Conservation (phyloP, 1,140 invertebrate genomes). For the Ceratina calcarata region DNA sequence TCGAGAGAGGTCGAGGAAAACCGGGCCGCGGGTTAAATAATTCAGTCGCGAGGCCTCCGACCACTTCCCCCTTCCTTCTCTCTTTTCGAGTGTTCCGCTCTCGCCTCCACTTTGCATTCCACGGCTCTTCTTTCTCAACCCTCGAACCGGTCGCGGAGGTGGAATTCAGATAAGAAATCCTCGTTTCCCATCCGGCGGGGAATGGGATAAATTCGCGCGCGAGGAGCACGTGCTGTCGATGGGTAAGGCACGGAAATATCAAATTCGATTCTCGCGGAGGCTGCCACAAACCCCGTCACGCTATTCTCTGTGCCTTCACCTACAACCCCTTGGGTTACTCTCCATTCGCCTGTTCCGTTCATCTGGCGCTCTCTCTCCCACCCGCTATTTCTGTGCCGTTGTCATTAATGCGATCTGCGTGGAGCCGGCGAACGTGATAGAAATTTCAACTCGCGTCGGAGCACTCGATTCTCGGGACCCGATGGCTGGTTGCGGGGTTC, state of each 20-base stretch:
- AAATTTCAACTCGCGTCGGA: conserved; percentile 33
- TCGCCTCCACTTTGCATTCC: conserved; percentile 58
- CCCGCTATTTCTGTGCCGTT: not conserved
- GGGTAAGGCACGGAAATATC: conserved; percentile 65
- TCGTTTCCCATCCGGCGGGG: conserved; percentile 31
- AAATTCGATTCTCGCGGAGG: conserved; percentile 64
- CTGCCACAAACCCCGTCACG: not conserved
- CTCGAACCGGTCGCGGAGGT: too few species aligned
- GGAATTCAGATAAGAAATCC: conserved; percentile 61
- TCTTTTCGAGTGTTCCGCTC: conserved; percentile 9
- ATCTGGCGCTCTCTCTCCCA: not conserved
- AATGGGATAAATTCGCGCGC: conserved; percentile 59
- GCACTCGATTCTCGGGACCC: not conserved
- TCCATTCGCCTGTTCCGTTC: not conserved
- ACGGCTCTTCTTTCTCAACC: conserved; percentile 2
- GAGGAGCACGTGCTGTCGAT: conserved; percentile 61
- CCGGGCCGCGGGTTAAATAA: conserved; percentile 66
- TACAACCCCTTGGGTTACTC: conserved; percentile 10
- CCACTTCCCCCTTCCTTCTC: conserved; percentile 45
- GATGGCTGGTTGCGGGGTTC: not conserved
- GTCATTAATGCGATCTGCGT: conserved; percentile 44
- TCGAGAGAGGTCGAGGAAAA: conserved; percentile 40
- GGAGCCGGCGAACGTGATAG: conserved; percentile 31
- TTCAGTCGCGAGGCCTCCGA: conserved; percentile 63
- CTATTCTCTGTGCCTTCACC: not conserved